Base-by-base conservation (phyloP, 2,797 vertebrate species). In the Arctocebus calabarensis region DNA sequence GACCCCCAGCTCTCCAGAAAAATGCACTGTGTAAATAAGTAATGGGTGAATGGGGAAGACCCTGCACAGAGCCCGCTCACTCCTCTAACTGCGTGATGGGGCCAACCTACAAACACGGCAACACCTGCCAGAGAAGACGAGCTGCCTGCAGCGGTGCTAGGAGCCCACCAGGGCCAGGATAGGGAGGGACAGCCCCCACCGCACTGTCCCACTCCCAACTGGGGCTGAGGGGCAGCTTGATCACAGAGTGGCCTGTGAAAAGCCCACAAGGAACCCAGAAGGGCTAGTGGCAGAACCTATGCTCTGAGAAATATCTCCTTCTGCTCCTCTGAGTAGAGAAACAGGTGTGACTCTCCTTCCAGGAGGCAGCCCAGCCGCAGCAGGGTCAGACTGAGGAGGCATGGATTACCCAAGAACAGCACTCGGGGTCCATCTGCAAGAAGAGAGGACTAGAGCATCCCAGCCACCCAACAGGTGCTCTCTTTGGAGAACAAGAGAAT, bases 131-230 rank as follows among this genome's bases (percentile, higher is more conserved):
- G 27, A n/a, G 61, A 45, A 45, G 37, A 6, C 13, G 1, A 71
- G 13, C 5, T 45, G 4, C 29, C 11, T 3, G 17, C 0, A 4
- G 2, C 0, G 2, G 32, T 29, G 48, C 32, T 37, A n/a, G 16
- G 48, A 75, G 27, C 43, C 32, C 34, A 25, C 4, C 23, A 29
- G n/a, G 5, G 10, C 20, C 37, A 48, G n/a, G 27, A 5, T 17
- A 19, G 1, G 20, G 22, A 23, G 22, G n/a, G 5, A 11, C 3
- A n/a, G 43, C 43, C 27, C 40, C n/a, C 32, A 5, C 20, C 0
- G 2, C 17, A 1, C 45, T 11, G 19, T 43, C 32, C 37, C 66
- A 11, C 19, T 45, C 48, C 59, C 25, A 43, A 37, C 57, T 11
- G 10, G 37, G 71, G 16, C 37, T 19, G 34, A 84, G 19, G 12